Conservation (phyloP, 2,797 vertebrate genomes). For the Trachops cirrhosus region DNA sequence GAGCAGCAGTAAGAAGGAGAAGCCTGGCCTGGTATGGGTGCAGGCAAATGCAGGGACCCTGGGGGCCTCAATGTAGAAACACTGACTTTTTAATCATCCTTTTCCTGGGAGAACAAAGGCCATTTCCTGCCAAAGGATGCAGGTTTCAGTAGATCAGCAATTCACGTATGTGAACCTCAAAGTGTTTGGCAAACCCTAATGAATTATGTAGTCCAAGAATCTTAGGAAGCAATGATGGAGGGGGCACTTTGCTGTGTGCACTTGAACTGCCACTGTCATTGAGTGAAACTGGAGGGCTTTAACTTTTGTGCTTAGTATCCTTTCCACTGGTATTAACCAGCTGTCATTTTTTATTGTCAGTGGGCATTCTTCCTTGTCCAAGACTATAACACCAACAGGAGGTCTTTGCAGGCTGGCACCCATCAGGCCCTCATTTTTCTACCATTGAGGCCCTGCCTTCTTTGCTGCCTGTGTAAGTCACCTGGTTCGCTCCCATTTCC, state of each 20-base stretch:
- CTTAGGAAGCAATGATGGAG: not conserved
- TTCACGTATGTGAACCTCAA: not conserved
- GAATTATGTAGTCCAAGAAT: not conserved
- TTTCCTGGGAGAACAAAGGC: not conserved
- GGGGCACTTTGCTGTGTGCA: not conserved
- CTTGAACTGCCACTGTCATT: not conserved
- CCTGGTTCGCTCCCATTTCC: slow-evolving; percentile 55
- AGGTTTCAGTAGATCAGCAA: not conserved
- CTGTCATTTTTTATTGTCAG: not conserved
- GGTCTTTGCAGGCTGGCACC: not conserved
- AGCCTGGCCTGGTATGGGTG: not conserved
- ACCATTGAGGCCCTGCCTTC: not conserved
- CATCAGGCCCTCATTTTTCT: not conserved
- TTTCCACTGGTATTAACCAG: not conserved
- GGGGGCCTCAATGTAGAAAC: not conserved
- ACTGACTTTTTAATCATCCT: not conserved
- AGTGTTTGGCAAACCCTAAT: not conserved
- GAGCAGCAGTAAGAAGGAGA: not conserved
- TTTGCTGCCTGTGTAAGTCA: not conserved
- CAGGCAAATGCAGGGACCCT: not conserved
- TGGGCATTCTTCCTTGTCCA: not conserved
- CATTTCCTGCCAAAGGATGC: not conserved
- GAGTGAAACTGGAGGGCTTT: not conserved
- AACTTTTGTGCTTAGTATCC: not conserved
- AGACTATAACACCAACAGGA: not conserved